Evolutionary conservation across 1,140 invertebrate genomes (phyloP), one percentile per base, ranked within the genome.

Genomic region (Drosophila sproati): DNA sequence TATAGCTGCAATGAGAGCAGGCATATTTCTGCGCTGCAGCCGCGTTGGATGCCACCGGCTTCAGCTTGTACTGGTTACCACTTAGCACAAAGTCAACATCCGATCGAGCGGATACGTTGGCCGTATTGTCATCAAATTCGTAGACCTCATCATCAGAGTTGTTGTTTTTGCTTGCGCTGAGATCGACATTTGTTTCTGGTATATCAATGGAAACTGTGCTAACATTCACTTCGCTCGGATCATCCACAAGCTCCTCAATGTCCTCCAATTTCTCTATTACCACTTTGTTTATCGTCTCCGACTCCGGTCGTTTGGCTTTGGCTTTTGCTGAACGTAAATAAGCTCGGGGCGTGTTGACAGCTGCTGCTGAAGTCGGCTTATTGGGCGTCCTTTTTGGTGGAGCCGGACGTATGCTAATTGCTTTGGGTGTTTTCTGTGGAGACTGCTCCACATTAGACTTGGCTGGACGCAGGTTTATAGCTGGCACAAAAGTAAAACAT

Each of bases 1-100:
- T 97, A 91, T 98, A 98, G 86, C 96, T 96, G 92, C 98, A 98
- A 85, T 98, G 98, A 78, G 96, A 96, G 91, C 98, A 98, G 95
- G 96, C 96, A 82, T 96, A 95, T 48, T 95, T 94, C 91, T 96
- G 95, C 95, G 54, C 95, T 94, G 92, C 96, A 95, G 56, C n/a
- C 6, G 95, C 94, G 41, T 52, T 67, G 2, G 51, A 6, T 0
- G 64, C n/a, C 7, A 45, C 28, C n/a, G 80, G 5, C 28, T 87
- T 91, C 0, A 87, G 51, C n/a, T 63, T 73, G 32, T 73, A 68
- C 54, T 78, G 69, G 50, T 72, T 77, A 39, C 63, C 52, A 2
- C 73, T 69, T 2, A 62, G 7, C 52, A 68, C 64, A 72, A 80
- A 77, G n/a, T 68, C 75, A 10, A 77, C 31, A 41, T 79, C 69